Conservation (phyloP, 2,888 invertebrate species). For the Aplocera efformata region DNA sequence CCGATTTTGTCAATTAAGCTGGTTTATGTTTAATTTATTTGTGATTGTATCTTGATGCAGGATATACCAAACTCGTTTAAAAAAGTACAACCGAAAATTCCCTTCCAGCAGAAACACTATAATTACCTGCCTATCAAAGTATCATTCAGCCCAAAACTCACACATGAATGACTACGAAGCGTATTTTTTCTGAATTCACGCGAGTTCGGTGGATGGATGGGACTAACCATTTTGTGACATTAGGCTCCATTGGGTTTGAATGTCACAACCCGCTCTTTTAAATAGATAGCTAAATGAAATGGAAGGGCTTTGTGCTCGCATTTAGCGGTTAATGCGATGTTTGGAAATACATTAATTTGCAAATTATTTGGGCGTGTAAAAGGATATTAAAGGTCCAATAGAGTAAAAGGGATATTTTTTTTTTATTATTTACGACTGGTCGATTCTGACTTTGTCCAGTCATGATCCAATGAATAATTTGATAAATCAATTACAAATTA, state of each 20-base stretch:
- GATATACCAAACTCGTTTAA: too few relatives aligned
- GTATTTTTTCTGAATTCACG: slow-evolving; percentile 64
- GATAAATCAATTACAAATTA: too few relatives aligned
- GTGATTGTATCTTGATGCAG: too few relatives aligned
- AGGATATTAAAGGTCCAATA: slow-evolving; percentile 8
- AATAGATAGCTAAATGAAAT: slow-evolving; percentile 79
- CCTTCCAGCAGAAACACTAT: too few relatives aligned
- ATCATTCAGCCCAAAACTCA: slow-evolving; percentile 32
- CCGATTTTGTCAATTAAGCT: too few relatives aligned
- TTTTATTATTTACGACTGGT: too few relatives aligned
- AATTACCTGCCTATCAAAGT: not conserved
- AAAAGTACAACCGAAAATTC: too few relatives aligned
- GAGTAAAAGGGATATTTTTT: not conserved
- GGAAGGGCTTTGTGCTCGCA: slow-evolving; percentile 65
- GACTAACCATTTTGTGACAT: slow-evolving; percentile 70
- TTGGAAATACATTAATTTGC: slow-evolving; percentile 37
- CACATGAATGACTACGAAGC: slow-evolving; percentile 50
- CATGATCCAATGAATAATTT: too few relatives aligned
- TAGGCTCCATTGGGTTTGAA: slow-evolving; percentile 75
- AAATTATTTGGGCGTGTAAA: slow-evolving; percentile 19
- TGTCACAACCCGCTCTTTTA: slow-evolving; percentile 67
- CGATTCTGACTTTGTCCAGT: too few relatives aligned
- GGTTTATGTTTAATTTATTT: too few relatives aligned
- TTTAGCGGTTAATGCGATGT: slow-evolving; percentile 51
- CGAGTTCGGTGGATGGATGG: slow-evolving; percentile 59